These are phyloP conservation scores for Colinus virginianus DNA, from an alignment of 2,113 vertebrate species.

Conservation along the genomic window DNA sequence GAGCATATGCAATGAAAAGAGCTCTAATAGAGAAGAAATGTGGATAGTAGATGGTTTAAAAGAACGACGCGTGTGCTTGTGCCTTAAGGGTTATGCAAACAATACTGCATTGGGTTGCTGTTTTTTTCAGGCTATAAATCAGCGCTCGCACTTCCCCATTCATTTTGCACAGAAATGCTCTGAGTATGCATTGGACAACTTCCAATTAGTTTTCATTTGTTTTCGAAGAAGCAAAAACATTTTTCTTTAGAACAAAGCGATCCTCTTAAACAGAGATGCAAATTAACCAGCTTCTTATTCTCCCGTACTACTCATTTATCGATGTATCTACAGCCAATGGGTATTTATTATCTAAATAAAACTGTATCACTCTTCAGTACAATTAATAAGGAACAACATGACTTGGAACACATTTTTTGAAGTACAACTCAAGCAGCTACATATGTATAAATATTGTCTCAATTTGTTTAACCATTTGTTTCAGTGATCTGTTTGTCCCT, in stretches of 20 bases:
- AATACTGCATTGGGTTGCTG: neutral
- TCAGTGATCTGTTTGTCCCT: neutral
- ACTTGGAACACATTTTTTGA: neutral
- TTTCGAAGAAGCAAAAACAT: neutral
- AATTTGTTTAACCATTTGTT: neutral
- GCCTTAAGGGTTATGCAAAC: neutral
- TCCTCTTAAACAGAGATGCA: neutral
- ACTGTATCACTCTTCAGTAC: neutral
- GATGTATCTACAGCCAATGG: neutral
- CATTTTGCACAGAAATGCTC: neutral
- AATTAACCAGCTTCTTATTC: neutral
- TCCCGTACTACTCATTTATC: neutral
- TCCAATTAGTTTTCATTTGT: neutral
- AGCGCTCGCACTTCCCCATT: neutral
- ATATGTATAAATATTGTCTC: neutral
- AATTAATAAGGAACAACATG: neutral
- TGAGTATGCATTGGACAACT: neutral
- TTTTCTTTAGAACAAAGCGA: neutral
- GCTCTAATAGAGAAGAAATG: neutral
- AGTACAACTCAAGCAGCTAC: neutral
- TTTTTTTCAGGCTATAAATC: neutral
- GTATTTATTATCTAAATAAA: constrained; percentile 21
- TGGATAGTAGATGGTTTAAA: neutral
- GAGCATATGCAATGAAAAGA: neutral
- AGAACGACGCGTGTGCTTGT: neutral